A percentile compares a stretch with the other conserved stretches of the same genome.
Evolutionary conservation across 1,140 invertebrate species (phyloP).

Genomic region (Dryas iulia): DNA sequence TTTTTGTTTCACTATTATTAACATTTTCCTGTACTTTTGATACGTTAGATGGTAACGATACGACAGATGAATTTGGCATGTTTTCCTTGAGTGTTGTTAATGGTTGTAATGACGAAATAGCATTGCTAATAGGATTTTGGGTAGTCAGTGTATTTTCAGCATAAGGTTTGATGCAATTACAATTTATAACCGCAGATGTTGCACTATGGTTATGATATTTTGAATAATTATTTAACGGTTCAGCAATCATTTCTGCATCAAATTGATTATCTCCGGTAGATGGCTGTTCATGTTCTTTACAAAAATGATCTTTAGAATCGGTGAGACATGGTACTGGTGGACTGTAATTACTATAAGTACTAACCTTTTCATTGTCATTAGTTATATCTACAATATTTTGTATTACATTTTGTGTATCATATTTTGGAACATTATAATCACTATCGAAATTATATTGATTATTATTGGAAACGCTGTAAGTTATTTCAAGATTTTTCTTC

Average conservation of each 20-base stretch:
- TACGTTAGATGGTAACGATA: background rate
- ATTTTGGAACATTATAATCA: background rate
- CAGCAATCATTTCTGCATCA: background rate
- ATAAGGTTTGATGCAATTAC: background rate
- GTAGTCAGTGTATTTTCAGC: background rate
- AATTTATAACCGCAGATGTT: background rate
- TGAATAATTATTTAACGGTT: background rate
- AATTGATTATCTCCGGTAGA: background rate
- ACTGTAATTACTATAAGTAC: background rate
- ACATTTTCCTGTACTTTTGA: background rate
- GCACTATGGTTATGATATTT: background rate
- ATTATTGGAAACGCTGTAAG: background rate
- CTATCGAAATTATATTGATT: background rate
- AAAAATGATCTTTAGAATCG: slow-evolving; percentile 1
- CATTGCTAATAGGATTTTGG: background rate
- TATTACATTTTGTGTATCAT: background rate
- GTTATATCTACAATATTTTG: background rate
- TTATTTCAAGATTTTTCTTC: background rate
- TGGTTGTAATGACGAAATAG: background rate
- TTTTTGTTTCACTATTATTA: background rate
- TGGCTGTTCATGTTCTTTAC: background rate
- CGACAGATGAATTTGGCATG: background rate
- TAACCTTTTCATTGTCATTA: background rate
- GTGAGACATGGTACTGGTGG: background rate
- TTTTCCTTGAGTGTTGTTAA: background rate